A percentile compares a stretch with the other conserved stretches of the same genome.
Evolutionary conservation across 2,888 invertebrate genomes (phyloP).

Genomic region (Pinctada fucata): DNA sequence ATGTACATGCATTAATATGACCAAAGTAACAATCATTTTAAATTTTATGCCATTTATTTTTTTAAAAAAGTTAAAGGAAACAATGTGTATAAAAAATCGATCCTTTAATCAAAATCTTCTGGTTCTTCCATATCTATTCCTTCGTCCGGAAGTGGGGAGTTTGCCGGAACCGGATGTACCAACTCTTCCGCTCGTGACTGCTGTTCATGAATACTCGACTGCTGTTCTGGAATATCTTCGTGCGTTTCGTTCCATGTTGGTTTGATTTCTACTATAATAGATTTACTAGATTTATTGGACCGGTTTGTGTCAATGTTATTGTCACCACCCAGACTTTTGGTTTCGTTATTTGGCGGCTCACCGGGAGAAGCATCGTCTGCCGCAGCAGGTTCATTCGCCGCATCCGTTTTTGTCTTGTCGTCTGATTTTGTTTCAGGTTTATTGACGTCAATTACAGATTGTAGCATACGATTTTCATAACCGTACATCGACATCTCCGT

Average conservation of each 20-base stretch:
- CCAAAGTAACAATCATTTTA: too few relatives aligned
- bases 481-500: slow-evolving; percentile 37
- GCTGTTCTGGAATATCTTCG: not conserved
- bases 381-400: not conserved
- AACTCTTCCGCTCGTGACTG: not conserved
- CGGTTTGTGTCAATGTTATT: not conserved
- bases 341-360: not conserved
- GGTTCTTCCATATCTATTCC: not conserved
- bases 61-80: too few relatives aligned
- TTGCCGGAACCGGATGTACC: not conserved
- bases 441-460: slow-evolving; percentile 55
- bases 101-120: not conserved
- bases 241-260: slow-evolving; percentile 41
- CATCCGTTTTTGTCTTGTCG: not conserved
- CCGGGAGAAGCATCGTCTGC: not conserved
- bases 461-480: slow-evolving; percentile 47
- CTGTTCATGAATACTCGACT: not conserved
- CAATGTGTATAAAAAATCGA: too few relatives aligned
- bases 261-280: slow-evolving; percentile 51
- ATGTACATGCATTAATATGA: too few relatives aligned
- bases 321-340: not conserved
- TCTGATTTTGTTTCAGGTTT: slow-evolving; percentile 30
- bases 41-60: too few relatives aligned
- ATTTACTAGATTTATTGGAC: slow-evolving; percentile 25
- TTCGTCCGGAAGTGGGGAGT: not conserved